A percentile compares a stretch with the other conserved stretches of the same genome.
Conservation (phyloP, 2,113 vertebrate species). For the Nycticorax nycticorax region DNA sequence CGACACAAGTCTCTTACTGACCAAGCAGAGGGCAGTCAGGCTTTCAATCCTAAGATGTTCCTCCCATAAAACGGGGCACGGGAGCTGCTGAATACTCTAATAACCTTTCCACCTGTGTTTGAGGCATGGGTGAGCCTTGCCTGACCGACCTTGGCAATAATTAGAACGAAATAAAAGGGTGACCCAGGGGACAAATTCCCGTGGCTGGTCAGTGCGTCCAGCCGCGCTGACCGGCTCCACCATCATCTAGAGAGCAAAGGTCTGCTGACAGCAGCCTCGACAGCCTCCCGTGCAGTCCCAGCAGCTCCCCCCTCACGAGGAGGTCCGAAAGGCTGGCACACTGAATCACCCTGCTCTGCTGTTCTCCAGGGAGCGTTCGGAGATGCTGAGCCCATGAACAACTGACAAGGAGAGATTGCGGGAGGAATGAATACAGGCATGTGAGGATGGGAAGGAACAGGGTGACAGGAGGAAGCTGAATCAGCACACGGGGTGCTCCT, state of each 20-base stretch:
- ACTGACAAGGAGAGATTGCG: background rate
- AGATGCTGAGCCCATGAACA: background rate
- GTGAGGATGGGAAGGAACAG: background rate
- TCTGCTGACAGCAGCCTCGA: background rate
- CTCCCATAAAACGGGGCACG: accelerated
- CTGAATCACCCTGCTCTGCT: background rate
- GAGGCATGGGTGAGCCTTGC: background rate
- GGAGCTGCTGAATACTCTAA: background rate
- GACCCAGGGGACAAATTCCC: background rate
- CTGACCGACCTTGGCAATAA: background rate
- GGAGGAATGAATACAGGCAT: background rate
- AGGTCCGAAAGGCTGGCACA: background rate
- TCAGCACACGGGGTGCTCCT: background rate
- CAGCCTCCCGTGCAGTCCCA: background rate
- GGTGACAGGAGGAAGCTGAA: background rate
- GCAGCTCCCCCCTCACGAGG: background rate
- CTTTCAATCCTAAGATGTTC: background rate
- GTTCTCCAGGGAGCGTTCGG: background rate
- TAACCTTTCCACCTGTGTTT: background rate
- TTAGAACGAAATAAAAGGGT: background rate
- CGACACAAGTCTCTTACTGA: background rate
- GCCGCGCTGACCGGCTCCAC: background rate
- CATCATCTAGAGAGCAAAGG: background rate
- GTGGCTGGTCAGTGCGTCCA: background rate
- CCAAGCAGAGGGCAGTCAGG: background rate